Base-by-base conservation (phyloP, 1,140 invertebrate genomes). In the Drosophila virilis region DNA sequence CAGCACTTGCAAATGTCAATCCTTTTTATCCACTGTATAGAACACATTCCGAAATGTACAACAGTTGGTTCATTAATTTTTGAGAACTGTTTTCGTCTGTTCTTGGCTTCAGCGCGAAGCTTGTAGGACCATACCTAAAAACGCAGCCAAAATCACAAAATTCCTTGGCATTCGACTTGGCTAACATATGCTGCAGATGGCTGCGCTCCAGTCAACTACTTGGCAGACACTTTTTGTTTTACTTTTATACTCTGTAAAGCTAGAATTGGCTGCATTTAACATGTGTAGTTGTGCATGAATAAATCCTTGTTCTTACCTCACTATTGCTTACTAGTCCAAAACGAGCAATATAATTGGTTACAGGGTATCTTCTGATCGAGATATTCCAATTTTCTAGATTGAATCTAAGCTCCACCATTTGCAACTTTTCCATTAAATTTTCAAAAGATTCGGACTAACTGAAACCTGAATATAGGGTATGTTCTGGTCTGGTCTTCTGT, bases 41-140 rank as follows among this genome's bases (percentile, higher is more conserved):
- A 68, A 40, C 58, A 70, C 71, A 83, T 77, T 82, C 72, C 57
- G 48, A 59, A 71, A 68, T 69, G 51, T 58, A 88, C 67, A 77
- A 68, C 83, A 86, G 65, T 77, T 79, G 82, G 75, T 82, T 88
- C 83, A 88, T 86, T 86, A 83, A 79, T 79, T 83, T 86, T 80
- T 58, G 69, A 88, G 65, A 61, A 73, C 61, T 77, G 57, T 32
- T 79, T 68, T 52, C 52, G 74, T 45, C 48, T 62, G 9, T 9
- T 73, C 69, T 85, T 62, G 65, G 43, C 50, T 15, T 51, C 81
- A 57, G 65, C 74, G 52, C 80, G 77, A 80, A 62, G 57, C 62
- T 43, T 50, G 37, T 32, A 68, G 42, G 17, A 55, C n/a, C 37
- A 1, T 52, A 50, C 40, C 12, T 10, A 33, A 38, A 38, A 57